Conservation (phyloP, 2,888 invertebrate species). For the Fragum whitleyi region DNA sequence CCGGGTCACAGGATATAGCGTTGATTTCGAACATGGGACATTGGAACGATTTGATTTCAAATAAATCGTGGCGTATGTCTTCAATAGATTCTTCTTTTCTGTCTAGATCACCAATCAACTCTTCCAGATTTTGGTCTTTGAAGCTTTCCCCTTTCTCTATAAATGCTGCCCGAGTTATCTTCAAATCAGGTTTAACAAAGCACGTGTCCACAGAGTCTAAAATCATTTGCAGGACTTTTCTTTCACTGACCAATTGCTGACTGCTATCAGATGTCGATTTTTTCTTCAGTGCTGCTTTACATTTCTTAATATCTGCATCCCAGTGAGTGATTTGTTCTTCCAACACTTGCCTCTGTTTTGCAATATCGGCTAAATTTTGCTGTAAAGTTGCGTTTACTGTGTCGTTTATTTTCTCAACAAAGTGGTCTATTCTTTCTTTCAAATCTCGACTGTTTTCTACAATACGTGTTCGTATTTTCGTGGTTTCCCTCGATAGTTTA, state of each 20-base stretch:
- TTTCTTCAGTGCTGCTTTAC: constrained; percentile 18
- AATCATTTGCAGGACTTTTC: constrained; percentile 39
- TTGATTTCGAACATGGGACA: constrained; percentile 29
- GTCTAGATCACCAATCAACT: constrained; percentile 29
- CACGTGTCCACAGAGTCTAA: constrained; percentile 26
- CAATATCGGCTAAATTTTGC: constrained; percentile 28
- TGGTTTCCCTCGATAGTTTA: constrained; percentile 28
- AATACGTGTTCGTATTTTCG: constrained; percentile 19
- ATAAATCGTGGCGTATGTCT: constrained; percentile 25
- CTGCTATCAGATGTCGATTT: not conserved
- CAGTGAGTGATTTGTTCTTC: constrained; percentile 12
- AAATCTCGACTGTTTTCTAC: constrained; percentile 19
- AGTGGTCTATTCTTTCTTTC: constrained; percentile 23
- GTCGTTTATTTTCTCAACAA: constrained; percentile 17
- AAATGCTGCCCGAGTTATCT: constrained; percentile 15
- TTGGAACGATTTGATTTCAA: constrained; percentile 11
- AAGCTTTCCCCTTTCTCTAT: not conserved
- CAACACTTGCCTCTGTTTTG: constrained; percentile 5
- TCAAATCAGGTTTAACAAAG: constrained; percentile 25
- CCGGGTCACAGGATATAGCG: constrained; percentile 21
- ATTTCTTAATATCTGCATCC: constrained; percentile 33
- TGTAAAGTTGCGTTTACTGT: constrained; percentile 15
- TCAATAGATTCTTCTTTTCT: constrained; percentile 24
- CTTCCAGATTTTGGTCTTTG: constrained; percentile 16
- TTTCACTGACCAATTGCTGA: constrained; percentile 26